These are phyloP conservation scores for Lagorchestes hirsutus DNA, from an alignment of 2,797 vertebrate species.

Conservation along the genomic window DNA sequence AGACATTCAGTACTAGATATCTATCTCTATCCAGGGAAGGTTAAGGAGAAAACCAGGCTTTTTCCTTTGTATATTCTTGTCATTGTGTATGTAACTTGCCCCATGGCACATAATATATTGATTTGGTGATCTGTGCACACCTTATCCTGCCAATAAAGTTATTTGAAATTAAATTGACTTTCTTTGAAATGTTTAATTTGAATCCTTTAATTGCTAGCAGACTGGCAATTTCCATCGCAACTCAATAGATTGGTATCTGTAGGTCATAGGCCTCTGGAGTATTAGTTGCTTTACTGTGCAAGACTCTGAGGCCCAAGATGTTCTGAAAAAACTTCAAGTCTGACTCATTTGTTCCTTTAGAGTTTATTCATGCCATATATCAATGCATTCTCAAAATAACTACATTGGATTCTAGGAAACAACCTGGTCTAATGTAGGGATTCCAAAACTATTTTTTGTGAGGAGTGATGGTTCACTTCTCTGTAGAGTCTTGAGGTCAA, in stretches of 20 bases:
- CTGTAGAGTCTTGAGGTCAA: slow-evolving; percentile 39
- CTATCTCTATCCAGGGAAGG: background rate
- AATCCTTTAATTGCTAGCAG: slow-evolving; percentile 61
- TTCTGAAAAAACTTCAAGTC: slow-evolving; percentile 42
- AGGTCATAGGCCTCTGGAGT: slow-evolving; percentile 54
- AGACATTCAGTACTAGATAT: background rate
- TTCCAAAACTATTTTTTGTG: slow-evolving; percentile 25
- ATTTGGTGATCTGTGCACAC: slow-evolving; percentile 44
- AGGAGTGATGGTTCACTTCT: slow-evolving; percentile 25
- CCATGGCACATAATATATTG: slow-evolving; percentile 22
- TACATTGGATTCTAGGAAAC: slow-evolving; percentile 15
- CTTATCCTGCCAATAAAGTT: slow-evolving; percentile 52
- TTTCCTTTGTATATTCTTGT: slow-evolving; percentile 28
- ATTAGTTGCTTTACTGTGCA: slow-evolving; percentile 64
- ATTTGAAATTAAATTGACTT: slow-evolving; percentile 66
- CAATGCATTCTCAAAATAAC: slow-evolving; percentile 31
- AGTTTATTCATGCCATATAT: slow-evolving; percentile 49
- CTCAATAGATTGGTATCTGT: slow-evolving; percentile 45
- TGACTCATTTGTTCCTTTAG: slow-evolving; percentile 57
- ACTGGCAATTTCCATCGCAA: slow-evolving; percentile 13
- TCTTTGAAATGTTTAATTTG: slow-evolving; percentile 72
- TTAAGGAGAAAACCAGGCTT: slow-evolving; percentile 28
- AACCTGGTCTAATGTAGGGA: slow-evolving; percentile 38
- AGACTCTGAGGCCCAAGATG: slow-evolving; percentile 40
- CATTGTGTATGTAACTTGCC: slow-evolving; percentile 54